Percentiles rank a stretch among this genome's conserved stretches.
Conservation (phyloP, 1,140 invertebrate genomes). For the Heliothis virescens region DNA sequence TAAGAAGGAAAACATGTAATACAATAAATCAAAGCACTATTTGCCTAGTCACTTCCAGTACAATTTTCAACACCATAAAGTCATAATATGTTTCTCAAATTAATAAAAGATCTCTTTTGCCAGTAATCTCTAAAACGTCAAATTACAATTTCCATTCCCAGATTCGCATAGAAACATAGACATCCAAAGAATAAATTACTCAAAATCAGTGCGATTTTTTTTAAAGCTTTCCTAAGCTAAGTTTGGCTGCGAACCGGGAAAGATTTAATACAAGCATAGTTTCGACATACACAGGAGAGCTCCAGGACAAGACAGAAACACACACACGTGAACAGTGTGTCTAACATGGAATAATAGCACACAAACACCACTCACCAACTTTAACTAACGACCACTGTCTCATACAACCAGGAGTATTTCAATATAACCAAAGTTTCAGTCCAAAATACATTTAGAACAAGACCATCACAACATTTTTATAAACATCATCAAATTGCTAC, state of each 20-base stretch:
- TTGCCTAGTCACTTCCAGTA: too few relatives aligned
- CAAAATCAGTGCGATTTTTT: constrained; percentile 30
- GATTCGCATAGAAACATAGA: constrained; percentile 16
- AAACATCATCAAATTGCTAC: not conserved
- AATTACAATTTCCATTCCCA: constrained; percentile 11
- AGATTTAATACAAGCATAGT: constrained; percentile 7
- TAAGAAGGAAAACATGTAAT: too few relatives aligned
- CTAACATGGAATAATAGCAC: constrained; percentile 43
- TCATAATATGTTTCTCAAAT: not conserved
- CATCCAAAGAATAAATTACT: not conserved
- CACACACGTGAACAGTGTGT: constrained; percentile 23
- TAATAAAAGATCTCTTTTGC: not conserved
- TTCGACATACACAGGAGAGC: constrained; percentile 43
- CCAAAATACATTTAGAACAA: constrained; percentile 4
- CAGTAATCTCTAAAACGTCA: not conserved
- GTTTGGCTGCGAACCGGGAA: constrained; percentile 31
- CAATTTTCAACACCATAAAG: not conserved
- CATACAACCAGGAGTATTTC: constrained; percentile 40
- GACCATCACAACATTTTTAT: constrained; percentile 7
- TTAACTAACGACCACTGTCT: constrained; percentile 32
- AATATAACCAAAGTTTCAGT: constrained; percentile 24
- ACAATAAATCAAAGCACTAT: too few relatives aligned
- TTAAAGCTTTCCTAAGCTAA: constrained; percentile 8
- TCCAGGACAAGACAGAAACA: constrained; percentile 40
- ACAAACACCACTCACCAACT: constrained; percentile 36